These are phyloP conservation scores for Odontocerum albicorne DNA, from an alignment of 2,888 invertebrate species.

Conservation along the genomic window DNA sequence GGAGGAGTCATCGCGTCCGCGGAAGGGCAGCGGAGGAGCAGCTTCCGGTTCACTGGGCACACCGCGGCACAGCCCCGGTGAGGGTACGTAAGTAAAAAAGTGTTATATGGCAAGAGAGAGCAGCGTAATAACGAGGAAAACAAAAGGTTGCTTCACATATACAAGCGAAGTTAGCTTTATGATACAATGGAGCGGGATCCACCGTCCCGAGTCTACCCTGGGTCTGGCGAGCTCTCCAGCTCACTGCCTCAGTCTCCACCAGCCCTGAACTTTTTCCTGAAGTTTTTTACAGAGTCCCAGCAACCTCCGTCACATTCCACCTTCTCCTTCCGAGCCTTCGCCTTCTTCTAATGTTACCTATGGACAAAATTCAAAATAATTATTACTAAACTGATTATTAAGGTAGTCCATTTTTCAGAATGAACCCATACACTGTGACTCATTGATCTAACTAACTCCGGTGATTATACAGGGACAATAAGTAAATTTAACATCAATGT, in stretches of 20 bases:
- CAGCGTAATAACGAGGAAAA: conserved; percentile 29
- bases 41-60: not conserved
- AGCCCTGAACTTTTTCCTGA: conserved; percentile 85
- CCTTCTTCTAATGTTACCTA: conserved; percentile 88
- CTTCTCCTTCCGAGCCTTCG: conserved; percentile 65
- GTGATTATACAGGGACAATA: no score
- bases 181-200: conserved; percentile 10
- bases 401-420: no score
- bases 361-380: not conserved
- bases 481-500: no score
- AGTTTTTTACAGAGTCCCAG: conserved; percentile 88
- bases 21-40: not conserved
- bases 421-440: no score
- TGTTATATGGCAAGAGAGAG: conserved; percentile 35
- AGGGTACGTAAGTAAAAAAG: conserved; percentile 8
- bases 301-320: conserved; percentile 93
- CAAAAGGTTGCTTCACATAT: conserved; percentile 28
- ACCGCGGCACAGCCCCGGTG: conserved; percentile 17
- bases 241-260: conserved; percentile 82
- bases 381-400: no score
- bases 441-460: no score
- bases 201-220: conserved; percentile 14
- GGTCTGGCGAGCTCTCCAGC: conserved; percentile 12
- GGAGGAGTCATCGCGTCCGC: conserved; percentile 15
- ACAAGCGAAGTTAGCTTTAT: conserved; percentile 30